Evolutionary conservation across 2,888 invertebrate species (phyloP).

Genomic region (Lamellibrachia columna): DNA sequence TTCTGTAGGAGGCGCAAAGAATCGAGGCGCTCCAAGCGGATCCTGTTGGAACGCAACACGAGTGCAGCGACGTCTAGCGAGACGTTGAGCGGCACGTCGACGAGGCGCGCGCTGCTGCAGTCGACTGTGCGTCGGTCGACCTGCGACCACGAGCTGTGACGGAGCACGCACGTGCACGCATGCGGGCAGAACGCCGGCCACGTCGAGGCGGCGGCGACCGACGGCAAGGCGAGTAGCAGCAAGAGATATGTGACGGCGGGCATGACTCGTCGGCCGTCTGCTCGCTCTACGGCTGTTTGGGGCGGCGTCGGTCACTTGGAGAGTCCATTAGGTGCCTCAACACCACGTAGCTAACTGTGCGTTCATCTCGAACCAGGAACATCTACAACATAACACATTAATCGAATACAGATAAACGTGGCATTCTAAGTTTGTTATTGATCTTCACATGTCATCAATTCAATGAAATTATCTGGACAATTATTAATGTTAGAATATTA

Average conservation of each 20-base stretch:
- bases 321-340: neutral
- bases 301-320: neutral
- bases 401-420: neutral
- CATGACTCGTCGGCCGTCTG: neutral
- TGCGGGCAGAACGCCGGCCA: neutral
- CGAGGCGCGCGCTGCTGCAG: constrained; percentile 34
- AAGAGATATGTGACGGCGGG: neutral
- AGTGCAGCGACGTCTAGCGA: constrained; percentile 33
- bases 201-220: neutral
- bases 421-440: neutral
- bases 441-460: neutral
- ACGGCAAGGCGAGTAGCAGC: neutral
- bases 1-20: constrained; percentile 29
- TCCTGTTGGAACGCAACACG: constrained; percentile 36
- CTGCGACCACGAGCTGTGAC: neutral
- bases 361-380: neutral
- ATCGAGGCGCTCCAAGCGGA: constrained; percentile 32
- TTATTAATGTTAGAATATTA: neutral
- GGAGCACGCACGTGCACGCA: neutral
- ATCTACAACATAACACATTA: neutral
- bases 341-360: neutral
- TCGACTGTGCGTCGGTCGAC: constrained; percentile 29
- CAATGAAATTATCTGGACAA: neutral
- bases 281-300: neutral
- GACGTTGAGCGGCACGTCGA: constrained; percentile 35